Conservation (phyloP, 2,888 invertebrate species). For the Leucophenga maculata region DNA sequence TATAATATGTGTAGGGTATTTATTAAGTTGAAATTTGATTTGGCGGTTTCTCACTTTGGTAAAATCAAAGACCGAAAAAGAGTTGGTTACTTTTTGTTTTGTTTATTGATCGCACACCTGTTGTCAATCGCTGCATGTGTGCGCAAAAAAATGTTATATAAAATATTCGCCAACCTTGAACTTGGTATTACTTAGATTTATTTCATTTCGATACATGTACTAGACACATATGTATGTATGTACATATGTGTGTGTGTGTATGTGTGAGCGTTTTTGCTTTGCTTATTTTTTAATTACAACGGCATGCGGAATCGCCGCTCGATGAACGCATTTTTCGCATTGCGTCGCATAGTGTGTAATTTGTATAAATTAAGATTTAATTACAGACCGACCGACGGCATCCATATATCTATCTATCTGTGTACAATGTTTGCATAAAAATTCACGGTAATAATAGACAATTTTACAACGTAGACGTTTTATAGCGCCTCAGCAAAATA, state of each 20-base stretch:
- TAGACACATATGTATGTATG: too few species aligned
- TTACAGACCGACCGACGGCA: constrained; percentile 16
- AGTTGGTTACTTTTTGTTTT: constrained; percentile 1
- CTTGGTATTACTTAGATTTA: constrained; percentile 8
- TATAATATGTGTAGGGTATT: neutral
- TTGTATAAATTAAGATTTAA: constrained; percentile 56
- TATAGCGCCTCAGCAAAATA: too few species aligned
- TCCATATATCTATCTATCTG: too few species aligned
- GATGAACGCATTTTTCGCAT: constrained; percentile 55
- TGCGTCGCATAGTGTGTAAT: constrained; percentile 57
- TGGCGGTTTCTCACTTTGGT: neutral
- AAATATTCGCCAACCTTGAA: constrained; percentile 11
- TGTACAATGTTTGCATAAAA: neutral
- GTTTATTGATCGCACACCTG: constrained; percentile 19
- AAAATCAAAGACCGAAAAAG: too few species aligned
- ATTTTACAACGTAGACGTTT: neutral
- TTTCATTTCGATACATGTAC: neutral
- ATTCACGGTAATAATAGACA: neutral
- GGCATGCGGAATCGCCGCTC: constrained; percentile 18
- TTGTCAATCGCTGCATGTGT: constrained; percentile 1
- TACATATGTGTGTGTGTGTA: neutral
- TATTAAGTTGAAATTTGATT: neutral
- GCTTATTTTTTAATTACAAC: constrained; percentile 10
- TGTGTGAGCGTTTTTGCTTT: neutral
- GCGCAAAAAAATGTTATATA: neutral